phyloP scores from a whole-genome alignment of 2,113 vertebrate genomes.

The Crotophaga sulcirostris region DNA sequence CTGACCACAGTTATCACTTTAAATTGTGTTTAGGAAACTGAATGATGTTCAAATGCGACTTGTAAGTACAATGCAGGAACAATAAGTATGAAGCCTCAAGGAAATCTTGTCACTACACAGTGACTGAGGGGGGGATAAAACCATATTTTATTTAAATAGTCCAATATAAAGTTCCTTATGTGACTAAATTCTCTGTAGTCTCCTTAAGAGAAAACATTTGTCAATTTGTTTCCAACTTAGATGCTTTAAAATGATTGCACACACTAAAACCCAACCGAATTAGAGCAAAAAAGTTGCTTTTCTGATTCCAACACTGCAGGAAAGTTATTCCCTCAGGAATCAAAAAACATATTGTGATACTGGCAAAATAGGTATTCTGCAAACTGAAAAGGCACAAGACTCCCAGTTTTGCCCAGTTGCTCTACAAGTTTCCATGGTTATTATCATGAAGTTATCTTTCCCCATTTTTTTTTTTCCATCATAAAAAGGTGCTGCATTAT shows the following conservation, averaged over 20 bases:
- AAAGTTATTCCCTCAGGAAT: constrained; percentile 53
- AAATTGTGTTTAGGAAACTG: constrained; percentile 28
- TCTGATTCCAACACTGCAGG: constrained; percentile 62
- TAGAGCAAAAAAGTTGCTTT: constrained; percentile 43
- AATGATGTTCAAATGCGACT: constrained; percentile 44
- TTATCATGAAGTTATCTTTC: constrained; percentile 8
- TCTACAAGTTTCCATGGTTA: constrained; percentile 51
- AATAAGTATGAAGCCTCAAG: constrained; percentile 57
- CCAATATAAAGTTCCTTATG: constrained; percentile 73
- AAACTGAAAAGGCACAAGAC: constrained; percentile 75
- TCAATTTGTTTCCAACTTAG: constrained; percentile 28
- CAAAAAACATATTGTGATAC: neutral
- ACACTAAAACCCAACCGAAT: constrained; percentile 68
- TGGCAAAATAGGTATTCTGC: constrained; percentile 56
- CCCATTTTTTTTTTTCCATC: constrained; percentile 45
- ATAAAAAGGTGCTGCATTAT: constrained; percentile 74
- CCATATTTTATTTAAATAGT: constrained; percentile 76
- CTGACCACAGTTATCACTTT: constrained; percentile 26
- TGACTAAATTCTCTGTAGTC: constrained; percentile 61
- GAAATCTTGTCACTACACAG: constrained; percentile 38
- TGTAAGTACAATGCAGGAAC: constrained; percentile 63
- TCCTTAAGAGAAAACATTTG: constrained; percentile 67
- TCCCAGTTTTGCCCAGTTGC: constrained; percentile 51
- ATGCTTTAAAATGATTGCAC: constrained; percentile 70
- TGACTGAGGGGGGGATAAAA: constrained; percentile 60